Base-by-base conservation (phyloP, 2,888 invertebrate genomes). In the Eucriotettix oculatus region DNA sequence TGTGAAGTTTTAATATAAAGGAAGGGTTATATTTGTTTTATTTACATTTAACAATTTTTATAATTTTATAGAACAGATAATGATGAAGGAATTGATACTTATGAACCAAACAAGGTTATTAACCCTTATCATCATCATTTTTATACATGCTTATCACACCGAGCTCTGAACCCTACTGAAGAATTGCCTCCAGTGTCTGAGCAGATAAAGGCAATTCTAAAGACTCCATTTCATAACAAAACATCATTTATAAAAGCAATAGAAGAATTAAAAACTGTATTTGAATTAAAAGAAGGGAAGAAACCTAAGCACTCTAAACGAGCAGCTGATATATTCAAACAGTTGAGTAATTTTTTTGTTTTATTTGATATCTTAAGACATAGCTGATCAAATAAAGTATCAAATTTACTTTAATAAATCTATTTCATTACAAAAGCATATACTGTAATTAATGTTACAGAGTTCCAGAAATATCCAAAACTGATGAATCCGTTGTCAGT, bases 131-230 rank as follows among this genome's bases (percentile, higher is more conserved):
- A 73, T 61, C 78, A 74, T 66, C 79, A 76, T 73, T 71, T 79
- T 65, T 72, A 78, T 44, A 78, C 82, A 71, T 79, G 79, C 64
- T 74, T 84, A 64, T 78, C 81, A 56, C 76, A 76, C 64, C 71
- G 81, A 63, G 82, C 79, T n/a, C 67, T 81, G 66, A 75, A 83
- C 69, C 81, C 81, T n/a, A 58, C 29, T 7, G 7, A 29, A 29
- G 29, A 29, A 29, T 29, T 29, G 7, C 29, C 29, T 29, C 29
- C 29, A 2, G 29, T 29, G 3, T 29, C 29, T 29, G 29, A 29
- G 29, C 29, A 29, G 29, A 29, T 29, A 29, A 29, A 29, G 2
- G 7, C 29, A 5, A 29, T 29, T 29, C 29, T 29, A 2, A 29
- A 29, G 29, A 29, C 29, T 29, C 29, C 29, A 29, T 29, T 29